Evolutionary conservation across 2,888 invertebrate species (phyloP).

Genomic region (Aelia acuminata): DNA sequence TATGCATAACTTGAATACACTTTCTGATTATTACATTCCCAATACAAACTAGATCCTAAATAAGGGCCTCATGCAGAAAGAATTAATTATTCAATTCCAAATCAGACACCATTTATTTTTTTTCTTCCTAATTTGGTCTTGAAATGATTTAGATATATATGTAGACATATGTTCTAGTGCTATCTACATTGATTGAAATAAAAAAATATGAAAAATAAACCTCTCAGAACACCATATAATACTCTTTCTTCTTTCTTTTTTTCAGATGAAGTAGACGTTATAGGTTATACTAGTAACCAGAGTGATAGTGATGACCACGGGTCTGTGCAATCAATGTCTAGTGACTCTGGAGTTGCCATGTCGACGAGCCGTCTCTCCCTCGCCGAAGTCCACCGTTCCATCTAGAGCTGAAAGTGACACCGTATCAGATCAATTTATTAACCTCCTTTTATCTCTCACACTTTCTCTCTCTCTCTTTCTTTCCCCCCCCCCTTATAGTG

Average conservation of each 20-base stretch:
- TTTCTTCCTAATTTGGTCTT: too few species aligned
- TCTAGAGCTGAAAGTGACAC: slow-evolving; percentile 56
- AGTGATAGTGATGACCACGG: slow-evolving; percentile 87
- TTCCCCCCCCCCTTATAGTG: slow-evolving; percentile 42
- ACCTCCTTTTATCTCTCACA: slow-evolving; percentile 55
- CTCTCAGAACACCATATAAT: neutral
- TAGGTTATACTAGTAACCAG: slow-evolving; percentile 88
- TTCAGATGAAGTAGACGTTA: slow-evolving; percentile 75
- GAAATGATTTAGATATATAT: too few species aligned
- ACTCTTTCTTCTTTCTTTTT: slow-evolving; percentile 56
- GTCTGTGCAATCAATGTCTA: slow-evolving; percentile 77
- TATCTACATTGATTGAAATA: too few species aligned
- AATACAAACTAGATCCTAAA: too few species aligned
- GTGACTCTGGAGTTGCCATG: slow-evolving; percentile 82
- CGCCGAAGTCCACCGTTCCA: slow-evolving; percentile 67
- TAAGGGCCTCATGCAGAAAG: too few species aligned
- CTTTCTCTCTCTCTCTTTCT: slow-evolving; percentile 55
- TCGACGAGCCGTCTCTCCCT: slow-evolving; percentile 78
- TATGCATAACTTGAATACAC: too few species aligned
- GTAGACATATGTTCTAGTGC: too few species aligned
- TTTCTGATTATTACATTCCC: too few species aligned
- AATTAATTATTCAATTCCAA: too few species aligned
- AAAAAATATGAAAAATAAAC: too few species aligned
- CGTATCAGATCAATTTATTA: slow-evolving; percentile 51
- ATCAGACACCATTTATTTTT: too few species aligned